Evolutionary conservation across 2,888 invertebrate genomes (phyloP).

Genomic region (Ephialtes manifestator): DNA sequence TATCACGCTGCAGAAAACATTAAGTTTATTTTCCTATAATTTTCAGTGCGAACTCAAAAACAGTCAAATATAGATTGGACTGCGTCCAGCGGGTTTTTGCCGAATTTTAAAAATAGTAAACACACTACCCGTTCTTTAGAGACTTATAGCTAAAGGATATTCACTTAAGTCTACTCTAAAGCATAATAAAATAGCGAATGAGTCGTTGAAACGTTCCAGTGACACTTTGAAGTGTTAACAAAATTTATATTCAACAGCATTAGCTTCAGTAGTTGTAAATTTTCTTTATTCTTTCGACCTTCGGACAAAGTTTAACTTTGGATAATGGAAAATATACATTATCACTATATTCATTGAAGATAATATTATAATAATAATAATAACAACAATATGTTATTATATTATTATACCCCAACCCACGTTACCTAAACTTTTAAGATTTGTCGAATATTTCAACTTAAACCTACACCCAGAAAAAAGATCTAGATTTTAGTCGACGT

Average conservation of each 20-base stretch:
- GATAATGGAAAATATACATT: neutral
- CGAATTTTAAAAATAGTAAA: neutral
- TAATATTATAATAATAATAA: too few species aligned
- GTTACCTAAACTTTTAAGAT: too few species aligned
- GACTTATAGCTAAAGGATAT: neutral
- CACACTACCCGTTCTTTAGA: neutral
- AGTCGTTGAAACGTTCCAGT: neutral
- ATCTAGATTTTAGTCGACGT: too few species aligned
- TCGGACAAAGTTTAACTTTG: too few species aligned
- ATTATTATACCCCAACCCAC: too few species aligned
- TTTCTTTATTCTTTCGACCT: too few species aligned
- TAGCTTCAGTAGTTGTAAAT: too few species aligned
- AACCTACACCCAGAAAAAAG: too few species aligned
- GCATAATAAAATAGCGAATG: neutral
- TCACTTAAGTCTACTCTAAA: neutral
- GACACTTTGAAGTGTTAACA: neutral
- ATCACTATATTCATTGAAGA: neutral
- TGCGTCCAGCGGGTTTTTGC: neutral
- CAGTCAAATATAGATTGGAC: neutral
- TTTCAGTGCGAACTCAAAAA: neutral
- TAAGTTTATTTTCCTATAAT: neutral
- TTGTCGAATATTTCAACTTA: too few species aligned
- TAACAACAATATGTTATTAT: too few species aligned
- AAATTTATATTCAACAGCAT: neutral
- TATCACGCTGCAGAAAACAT: neutral